Base-by-base conservation (phyloP, 2,113 vertebrate genomes). In the Redunca redunca region DNA sequence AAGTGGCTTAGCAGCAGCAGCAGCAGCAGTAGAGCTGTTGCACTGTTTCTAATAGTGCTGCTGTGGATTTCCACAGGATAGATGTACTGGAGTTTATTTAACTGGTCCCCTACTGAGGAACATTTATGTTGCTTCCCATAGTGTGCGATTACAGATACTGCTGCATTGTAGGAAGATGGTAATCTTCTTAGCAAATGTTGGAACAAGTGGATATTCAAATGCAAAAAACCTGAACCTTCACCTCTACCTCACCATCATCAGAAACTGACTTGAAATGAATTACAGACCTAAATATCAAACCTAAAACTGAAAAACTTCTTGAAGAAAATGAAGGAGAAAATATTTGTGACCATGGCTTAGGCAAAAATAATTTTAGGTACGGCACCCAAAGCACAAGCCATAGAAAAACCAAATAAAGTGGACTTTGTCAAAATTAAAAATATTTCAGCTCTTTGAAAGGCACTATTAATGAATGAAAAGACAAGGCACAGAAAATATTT, bases 401-500 rank as follows among this genome's bases (percentile, higher is more conserved):
- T 90, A 30, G 86, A 57, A 80, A 16, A 86, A 52, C 11, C 2
- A 33, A 62, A 43, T 78, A 62, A 53, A 64, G 26, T 36, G 64
- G 48, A 82, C 25, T 55, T 84, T 83, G 88, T 80, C n/a, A 92
- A 64, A 90, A 91, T 91, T 26, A 71, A 94, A 71, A 94, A 71
- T 82, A 15, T 58, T 64, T 19, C 14, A 64, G 12, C 7, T 87
- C 71, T 86, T 94, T 43, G 83, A 78, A 94, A 46, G 46, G 28
- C 2, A 78, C 23, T 26, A 26, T 90, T 90, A 60, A 94, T 58
- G 43, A 92, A 95, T 94, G 25, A 95, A 88, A 96, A 92, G 85
- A 95, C 26, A 85, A 67, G 60, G 21, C 43, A 96, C 14, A 86
- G 28, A 85, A 91, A 62, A 53, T 94, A 52, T 92, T 91, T 95